Conservation (phyloP, 2,797 vertebrate species). For the Danio jaintianensis region DNA sequence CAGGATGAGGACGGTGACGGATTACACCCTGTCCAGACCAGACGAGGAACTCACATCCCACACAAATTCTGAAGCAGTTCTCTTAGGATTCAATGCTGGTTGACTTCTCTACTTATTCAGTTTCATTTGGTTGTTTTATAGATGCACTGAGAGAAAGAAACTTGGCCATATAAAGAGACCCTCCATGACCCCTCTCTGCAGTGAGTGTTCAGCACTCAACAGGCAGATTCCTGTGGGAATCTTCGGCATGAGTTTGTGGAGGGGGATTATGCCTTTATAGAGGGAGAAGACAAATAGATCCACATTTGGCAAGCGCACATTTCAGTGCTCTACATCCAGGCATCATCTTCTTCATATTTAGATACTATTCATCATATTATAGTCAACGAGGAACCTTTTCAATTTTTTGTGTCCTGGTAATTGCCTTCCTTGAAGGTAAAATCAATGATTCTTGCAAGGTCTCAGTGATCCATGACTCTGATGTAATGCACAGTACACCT, state of each 20-base stretch:
- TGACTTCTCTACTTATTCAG: constrained; percentile 39
- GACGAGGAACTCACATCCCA: constrained; percentile 31
- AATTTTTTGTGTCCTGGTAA: constrained; percentile 7
- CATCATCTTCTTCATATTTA: background rate
- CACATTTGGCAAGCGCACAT: background rate
- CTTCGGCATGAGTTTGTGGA: background rate
- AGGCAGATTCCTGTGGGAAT: background rate
- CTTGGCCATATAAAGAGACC: background rate
- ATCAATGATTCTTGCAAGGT: constrained; percentile 12
- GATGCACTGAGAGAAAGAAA: constrained; percentile 23
- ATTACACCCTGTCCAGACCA: constrained; percentile 39
- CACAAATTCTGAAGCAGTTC: constrained; percentile 24
- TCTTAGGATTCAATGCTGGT: constrained; percentile 6
- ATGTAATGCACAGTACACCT: background rate
- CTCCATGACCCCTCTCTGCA: background rate
- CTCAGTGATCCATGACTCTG: background rate
- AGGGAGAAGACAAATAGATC: constrained; percentile 25
- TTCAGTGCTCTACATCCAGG: background rate
- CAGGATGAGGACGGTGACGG: constrained; percentile 39
- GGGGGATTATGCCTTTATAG: background rate
- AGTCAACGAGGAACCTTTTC: background rate
- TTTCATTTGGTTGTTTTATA: constrained; percentile 29
- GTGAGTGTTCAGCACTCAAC: constrained; percentile 2
- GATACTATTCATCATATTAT: constrained; percentile 10
- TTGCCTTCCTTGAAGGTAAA: constrained; percentile 16